Evolutionary conservation across 2,797 vertebrate genomes (phyloP), one percentile per base, ranked within the genome.

Genomic region (Paedocypris micromegethes): DNA sequence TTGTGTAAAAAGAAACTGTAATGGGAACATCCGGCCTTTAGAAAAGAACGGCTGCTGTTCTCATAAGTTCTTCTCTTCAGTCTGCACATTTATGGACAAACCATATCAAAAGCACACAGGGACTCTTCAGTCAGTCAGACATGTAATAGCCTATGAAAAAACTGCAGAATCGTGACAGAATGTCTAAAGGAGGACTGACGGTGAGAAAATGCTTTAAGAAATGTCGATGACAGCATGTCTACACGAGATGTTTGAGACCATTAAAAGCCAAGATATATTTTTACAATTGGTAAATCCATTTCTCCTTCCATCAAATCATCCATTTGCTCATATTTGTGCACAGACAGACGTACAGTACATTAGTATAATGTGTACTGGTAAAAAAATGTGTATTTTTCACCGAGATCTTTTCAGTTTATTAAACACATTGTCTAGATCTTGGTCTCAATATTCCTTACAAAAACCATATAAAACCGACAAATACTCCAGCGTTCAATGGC

Each of bases 71-170:
- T 6, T 62, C 46, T 56, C 5, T 37, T 56, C 45, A 56, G 23
- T 5, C 40, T 56, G 39, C 8, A 57, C 23, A 46, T 63, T 40
- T 50, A 44, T 23, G 23, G 23, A 23, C 45, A 70, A 69, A 55
- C 52, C 9, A 55, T 49, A 43, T 62, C 52, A 69, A 49, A 66
- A 56, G 44, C 51, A 62, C 45, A 56, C 58, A 44, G 40, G 38
- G 9, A 53, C 58, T 49, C 49, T 6, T 40, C 49, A 2, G 44
- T 23, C 23, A 63, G 45, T 70, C 49, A 53, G 23, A 53, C 8
- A 2, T 39, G 51, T 64, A 46, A 52, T 3, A 8, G 8, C 41
- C 59, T 49, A 5, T 66, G 9, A 46, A 57, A 46, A 9, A 4
- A 54, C 44, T 49, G 45, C 2, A 48, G 9, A 43, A 41, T 4